Conservation (phyloP, 2,797 vertebrate genomes). For the Dendrocincla fuliginosa region DNA sequence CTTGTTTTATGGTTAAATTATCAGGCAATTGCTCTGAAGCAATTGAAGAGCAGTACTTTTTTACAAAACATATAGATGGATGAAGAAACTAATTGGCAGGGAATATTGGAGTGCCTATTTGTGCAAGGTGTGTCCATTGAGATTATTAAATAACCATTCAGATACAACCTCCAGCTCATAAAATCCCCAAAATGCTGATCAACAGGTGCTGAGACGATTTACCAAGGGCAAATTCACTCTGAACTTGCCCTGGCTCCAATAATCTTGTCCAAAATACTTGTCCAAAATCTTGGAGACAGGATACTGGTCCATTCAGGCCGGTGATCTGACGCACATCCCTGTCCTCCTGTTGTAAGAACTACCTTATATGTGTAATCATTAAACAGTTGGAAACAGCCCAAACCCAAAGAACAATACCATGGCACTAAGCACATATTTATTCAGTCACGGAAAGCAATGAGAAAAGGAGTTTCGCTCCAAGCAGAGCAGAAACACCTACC, state of each 20-base stretch:
- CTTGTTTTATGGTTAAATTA: not conserved
- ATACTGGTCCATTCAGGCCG: not conserved
- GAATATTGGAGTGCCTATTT: not conserved
- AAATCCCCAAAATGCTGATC: not conserved
- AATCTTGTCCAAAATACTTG: not conserved
- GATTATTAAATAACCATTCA: not conserved
- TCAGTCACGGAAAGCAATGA: not conserved
- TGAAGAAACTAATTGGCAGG: not conserved
- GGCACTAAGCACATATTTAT: not conserved
- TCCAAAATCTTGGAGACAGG: conserved; percentile 22
- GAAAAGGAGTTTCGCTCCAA: not conserved
- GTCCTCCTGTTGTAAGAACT: not conserved
- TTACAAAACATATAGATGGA: not conserved
- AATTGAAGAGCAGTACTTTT: not conserved
- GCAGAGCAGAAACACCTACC: not conserved
- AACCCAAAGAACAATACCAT: conserved; percentile 27
- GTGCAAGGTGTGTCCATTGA: not conserved
- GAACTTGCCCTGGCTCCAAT: not conserved
- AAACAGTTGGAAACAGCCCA: conserved; percentile 51
- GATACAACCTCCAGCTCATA: not conserved
- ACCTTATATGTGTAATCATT: not conserved
- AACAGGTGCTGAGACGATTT: not conserved
- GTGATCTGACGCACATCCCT: conserved; percentile 33
- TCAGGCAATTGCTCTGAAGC: not conserved
- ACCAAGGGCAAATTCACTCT: not conserved